Evolutionary conservation across 1,140 invertebrate genomes (phyloP), one percentile per base, ranked within the genome.

Genomic region (Drosophila biarmipes): DNA sequence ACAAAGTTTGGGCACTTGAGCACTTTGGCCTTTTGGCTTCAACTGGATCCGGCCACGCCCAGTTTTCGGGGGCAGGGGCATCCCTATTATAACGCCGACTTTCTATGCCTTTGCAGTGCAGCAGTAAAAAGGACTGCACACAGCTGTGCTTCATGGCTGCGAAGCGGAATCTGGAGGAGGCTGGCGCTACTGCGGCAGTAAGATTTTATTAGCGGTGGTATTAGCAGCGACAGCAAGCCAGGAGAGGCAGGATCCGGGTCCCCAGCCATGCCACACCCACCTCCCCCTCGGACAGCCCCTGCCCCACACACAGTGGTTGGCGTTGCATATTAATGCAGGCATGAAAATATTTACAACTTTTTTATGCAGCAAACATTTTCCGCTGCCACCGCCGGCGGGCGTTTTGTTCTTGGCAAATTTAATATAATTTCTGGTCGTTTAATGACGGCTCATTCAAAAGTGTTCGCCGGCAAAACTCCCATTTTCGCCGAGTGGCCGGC

Each of bases 321-420:
- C 75, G 84, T 82, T 89, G 79, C 84, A 89, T 89, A 89, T 89
- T 89, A 89, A 89, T 89, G 84, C 84, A 80, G 84, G 76, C 79
- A 89, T 89, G 84, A 89, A 89, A 89, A 89, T 89, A 89, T 89
- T 87, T 87, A 87, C 79, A 89, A 84, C 84, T 78, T 89, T 89
- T 89, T 89, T 89, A 87, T 89, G 84, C 79, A 77, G 79, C 74
- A 34, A 56, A 66, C 46, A 38, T 38, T 64, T 73, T 52, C 42
- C 43, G 49, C 19, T 14, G 29, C 8, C 14, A 15, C 24, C 27
- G 53, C 29, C 21, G 19, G n/a, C 17, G 17, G 6, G 24, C 43
- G 63, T 38, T 54, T 67, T 69, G 38, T 67, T 67, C 49, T 53
- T 78, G 77, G 63, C 64, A 80, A 87, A 87, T 87, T 89, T 87